Base-by-base conservation (phyloP, 2,888 invertebrate species). In the Fragum sueziense region DNA sequence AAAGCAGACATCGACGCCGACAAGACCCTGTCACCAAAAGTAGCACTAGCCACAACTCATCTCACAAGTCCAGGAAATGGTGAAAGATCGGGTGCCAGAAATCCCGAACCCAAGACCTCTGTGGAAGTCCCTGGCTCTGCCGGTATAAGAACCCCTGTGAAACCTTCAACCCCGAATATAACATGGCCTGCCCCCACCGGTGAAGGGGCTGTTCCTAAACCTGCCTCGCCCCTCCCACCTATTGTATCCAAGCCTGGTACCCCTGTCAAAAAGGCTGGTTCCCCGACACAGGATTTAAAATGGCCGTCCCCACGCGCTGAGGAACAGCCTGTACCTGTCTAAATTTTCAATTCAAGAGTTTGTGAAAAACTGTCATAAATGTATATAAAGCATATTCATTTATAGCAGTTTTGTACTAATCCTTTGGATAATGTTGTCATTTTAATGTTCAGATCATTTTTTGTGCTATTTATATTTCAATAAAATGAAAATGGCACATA, bases 231-330 rank as follows among this genome's bases (percentile, higher is more conserved):
- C 17, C 79, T 82, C 17, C 82, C 85, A 47, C 79, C 82, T 62
- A 76, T 79, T 61, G 34, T 74, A 3, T 61, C 79, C n/a, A 31
- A 25, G 22, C 75, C 77, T 20, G 65, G 67, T 52, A 70, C 74
- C 51, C 80, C 78, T 47, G 47, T 70, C 20, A 62, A 59, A n/a
- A 52, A 74, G 31, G 72, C 51, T 25, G 65, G 41, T 41, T n/a
- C 65, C n/a, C 65, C 65, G 11, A 33, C 27, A 0, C 65, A 71
- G 57, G 73, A 72, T 31, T 70, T 75, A 27, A 77, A 81, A 61
- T 87, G 87, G 87, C 87, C 87, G 7, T 84, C 84, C 25, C 87
- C 87, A 29, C 67, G 73, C 20, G 77, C 83, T 52, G 74, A 47
- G 31, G 82, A 82, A 27, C 73, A 79, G 9, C 75, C 67, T 14